Evolutionary conservation across 2,888 invertebrate genomes (phyloP).

Genomic region (Drosophila paramelanica): DNA sequence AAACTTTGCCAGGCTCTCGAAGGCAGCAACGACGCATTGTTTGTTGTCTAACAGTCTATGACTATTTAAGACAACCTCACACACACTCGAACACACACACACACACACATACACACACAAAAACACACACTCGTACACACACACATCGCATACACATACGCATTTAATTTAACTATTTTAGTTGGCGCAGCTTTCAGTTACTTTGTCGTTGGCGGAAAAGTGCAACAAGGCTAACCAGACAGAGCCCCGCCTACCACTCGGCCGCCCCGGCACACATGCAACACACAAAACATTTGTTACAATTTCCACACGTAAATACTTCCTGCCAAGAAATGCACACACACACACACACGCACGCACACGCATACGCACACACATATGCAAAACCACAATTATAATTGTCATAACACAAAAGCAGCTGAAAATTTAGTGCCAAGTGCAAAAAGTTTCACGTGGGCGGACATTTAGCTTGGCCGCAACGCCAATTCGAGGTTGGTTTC

Average conservation of each 20-base stretch:
- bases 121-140: constrained; percentile 26
- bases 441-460: constrained; percentile 67
- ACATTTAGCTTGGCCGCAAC: constrained; percentile 34
- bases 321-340: constrained; percentile 66
- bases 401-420: constrained; percentile 80
- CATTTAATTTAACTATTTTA: constrained; percentile 77
- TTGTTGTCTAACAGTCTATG: constrained; percentile 78
- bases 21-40: constrained; percentile 58
- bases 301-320: constrained; percentile 76
- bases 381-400: constrained; percentile 76
- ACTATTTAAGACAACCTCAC: constrained; percentile 68
- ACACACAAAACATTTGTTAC: constrained; percentile 71
- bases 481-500: constrained; percentile 28
- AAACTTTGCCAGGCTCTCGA: constrained; percentile 60
- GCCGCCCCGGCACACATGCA: constrained; percentile 22
- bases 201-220: constrained; percentile 57
- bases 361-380: constrained; percentile 38
- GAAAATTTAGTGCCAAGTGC: constrained; percentile 78
- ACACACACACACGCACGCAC: constrained; percentile 14
- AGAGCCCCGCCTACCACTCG: constrained; percentile 12
- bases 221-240: constrained; percentile 65
- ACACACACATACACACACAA: constrained; percentile 29
- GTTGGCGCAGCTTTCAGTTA: constrained; percentile 55
- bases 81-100: constrained; percentile 23
- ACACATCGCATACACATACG: constrained; percentile 18